phyloP scores from a whole-genome alignment of 35 echinoderm and acorn worm species.

The Chiridota heheva region DNA sequence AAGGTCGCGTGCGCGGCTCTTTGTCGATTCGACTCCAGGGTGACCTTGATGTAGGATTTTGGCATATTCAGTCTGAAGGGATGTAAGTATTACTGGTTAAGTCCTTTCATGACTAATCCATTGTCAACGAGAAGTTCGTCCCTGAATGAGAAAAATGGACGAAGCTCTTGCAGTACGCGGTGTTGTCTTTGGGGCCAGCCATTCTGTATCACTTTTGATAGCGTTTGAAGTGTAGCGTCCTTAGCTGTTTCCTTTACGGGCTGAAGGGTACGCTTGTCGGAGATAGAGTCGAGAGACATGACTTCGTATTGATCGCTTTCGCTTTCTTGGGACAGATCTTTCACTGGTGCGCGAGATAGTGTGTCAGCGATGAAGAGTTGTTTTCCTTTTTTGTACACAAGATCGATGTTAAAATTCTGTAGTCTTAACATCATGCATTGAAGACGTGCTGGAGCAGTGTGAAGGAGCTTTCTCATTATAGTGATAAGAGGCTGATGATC shows the following conservation, averaged over 20 bases:
- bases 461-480: slow-evolving; percentile 29
- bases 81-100: slow-evolving; percentile 26
- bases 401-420: slow-evolving; percentile 39
- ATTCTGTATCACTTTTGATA: not conserved
- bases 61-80: slow-evolving; percentile 31
- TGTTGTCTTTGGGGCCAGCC: slow-evolving; percentile 5
- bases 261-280: not conserved
- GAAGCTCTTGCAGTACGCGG: not conserved
- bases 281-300: slow-evolving; percentile 26
- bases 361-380: slow-evolving; percentile 49
- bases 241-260: not conserved
- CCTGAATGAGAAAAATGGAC: slow-evolving; percentile 28
- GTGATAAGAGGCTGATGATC: slow-evolving; percentile 40
- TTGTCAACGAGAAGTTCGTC: slow-evolving; percentile 50
- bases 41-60: slow-evolving; percentile 51
- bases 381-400: slow-evolving; percentile 36
- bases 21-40: slow-evolving; percentile 33
- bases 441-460: not conserved
- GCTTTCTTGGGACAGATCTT: not conserved
- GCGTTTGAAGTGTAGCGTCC: not conserved
- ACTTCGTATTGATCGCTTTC: slow-evolving; percentile 32
- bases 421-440: slow-evolving; percentile 5
- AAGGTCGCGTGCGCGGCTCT: slow-evolving; percentile 38
- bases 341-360: slow-evolving; percentile 28
- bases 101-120: slow-evolving; percentile 31